Evolutionary conservation across 2,888 invertebrate genomes (phyloP).

Genomic region (Volucella zonaria): DNA sequence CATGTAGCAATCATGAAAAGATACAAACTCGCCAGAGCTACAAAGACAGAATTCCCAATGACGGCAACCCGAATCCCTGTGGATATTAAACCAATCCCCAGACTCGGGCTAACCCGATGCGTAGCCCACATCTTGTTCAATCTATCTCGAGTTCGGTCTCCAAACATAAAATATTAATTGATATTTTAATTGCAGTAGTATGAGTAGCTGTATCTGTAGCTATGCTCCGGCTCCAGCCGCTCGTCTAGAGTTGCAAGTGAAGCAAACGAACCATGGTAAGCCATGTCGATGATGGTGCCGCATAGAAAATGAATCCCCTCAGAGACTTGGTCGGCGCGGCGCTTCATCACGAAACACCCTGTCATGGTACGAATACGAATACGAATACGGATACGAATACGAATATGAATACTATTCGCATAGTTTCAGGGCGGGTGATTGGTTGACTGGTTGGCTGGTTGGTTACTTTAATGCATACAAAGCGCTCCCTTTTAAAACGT

Average conservation of each 20-base stretch:
- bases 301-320: slow-evolving; percentile 68
- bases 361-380: background rate
- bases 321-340: background rate
- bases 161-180: slow-evolving; percentile 74
- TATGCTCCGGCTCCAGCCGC: slow-evolving; percentile 13
- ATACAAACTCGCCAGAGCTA: background rate
- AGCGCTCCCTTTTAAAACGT: slow-evolving; percentile 68
- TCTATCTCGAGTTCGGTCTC: slow-evolving; percentile 28
- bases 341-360: slow-evolving; percentile 37
- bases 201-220: slow-evolving; percentile 41
- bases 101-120: slow-evolving; percentile 50
- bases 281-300: slow-evolving; percentile 29
- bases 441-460: slow-evolving; percentile 36
- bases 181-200: slow-evolving; percentile 70
- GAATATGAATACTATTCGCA: background rate
- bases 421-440: slow-evolving; percentile 26
- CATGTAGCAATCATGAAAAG: background rate
- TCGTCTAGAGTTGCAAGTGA: slow-evolving; percentile 32
- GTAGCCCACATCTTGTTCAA: slow-evolving; percentile 26
- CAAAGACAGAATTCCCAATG: slow-evolving; percentile 23
- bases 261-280: slow-evolving; percentile 60
- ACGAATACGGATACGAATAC: too few relatives aligned
- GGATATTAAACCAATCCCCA: slow-evolving; percentile 55
- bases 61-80: slow-evolving; percentile 41
- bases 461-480: slow-evolving; percentile 61